Conservation (phyloP, 2,113 vertebrate genomes). For the Mandrillus leucophaeus region DNA sequence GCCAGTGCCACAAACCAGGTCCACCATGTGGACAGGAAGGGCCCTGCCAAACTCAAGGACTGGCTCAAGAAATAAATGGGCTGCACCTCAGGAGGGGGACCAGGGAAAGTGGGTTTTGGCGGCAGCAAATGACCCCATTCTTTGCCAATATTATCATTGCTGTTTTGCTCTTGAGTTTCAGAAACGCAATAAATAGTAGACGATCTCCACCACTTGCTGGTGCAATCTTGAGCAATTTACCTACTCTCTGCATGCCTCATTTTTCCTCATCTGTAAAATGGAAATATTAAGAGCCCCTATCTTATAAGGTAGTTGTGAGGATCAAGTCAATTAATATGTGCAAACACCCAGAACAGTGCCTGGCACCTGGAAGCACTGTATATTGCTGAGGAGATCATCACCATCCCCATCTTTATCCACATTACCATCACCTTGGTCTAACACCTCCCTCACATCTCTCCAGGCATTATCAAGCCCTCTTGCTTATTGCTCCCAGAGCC, state of each 20-base stretch:
- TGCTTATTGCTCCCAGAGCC: not conserved
- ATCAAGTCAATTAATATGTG: not conserved
- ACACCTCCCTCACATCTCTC: not conserved
- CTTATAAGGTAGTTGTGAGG: not conserved
- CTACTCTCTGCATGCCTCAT: not conserved
- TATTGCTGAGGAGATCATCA: not conserved
- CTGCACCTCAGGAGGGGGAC: not conserved
- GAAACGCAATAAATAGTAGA: not conserved
- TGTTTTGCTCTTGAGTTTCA: not conserved
- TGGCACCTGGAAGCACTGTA: accelerated
- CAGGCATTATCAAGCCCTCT: not conserved
- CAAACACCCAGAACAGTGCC: not conserved
- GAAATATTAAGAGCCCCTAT: not conserved
- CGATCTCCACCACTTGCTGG: not conserved
- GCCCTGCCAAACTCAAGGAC: not conserved
- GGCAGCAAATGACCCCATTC: not conserved
- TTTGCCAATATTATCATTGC: not conserved
- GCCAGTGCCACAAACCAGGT: not conserved
- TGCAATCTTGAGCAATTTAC: not conserved
- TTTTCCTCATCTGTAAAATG: constrained; percentile 48
- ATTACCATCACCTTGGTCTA: not conserved
- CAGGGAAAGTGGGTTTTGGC: not conserved
- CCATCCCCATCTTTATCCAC: not conserved
- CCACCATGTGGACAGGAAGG: not conserved
- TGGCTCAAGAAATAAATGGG: not conserved